phyloP scores from a whole-genome alignment of 2,113 vertebrate genomes.

The Chascanopsetta lugubris region DNA sequence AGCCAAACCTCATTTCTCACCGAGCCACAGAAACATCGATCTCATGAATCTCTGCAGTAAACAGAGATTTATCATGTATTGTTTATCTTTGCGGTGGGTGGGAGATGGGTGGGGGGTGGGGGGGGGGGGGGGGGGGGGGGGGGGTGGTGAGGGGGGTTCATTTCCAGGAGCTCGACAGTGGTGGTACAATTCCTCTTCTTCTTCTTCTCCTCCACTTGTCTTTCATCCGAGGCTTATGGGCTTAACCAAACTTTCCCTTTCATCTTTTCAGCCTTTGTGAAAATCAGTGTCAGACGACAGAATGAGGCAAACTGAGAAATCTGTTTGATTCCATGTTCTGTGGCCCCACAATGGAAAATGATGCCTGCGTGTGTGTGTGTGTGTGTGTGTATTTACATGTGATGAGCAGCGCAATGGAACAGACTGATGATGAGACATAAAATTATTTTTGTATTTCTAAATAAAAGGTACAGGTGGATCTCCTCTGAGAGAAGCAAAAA shows the following conservation, averaged over 20 bases:
- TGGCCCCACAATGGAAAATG: constrained; percentile 10
- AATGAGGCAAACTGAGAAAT: constrained; percentile 15
- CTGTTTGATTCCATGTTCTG: constrained; percentile 23
- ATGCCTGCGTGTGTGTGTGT: background rate
- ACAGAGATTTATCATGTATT: constrained; percentile 18
- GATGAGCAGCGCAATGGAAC: background rate
- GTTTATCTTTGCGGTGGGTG: too few relatives aligned
- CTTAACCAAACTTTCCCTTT: constrained; percentile 29
- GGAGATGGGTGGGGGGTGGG: background rate
- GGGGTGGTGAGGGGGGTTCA: too few relatives aligned
- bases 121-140: too few relatives aligned
- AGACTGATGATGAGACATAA: too few relatives aligned
- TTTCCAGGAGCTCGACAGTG: background rate
- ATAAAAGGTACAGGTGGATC: too few relatives aligned
- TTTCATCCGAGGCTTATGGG: constrained; percentile 11
- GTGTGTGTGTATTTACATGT: constrained; percentile 1
- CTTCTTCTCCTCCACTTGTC: background rate
- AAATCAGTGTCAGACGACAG: constrained; percentile 42
- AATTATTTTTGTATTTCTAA: too few relatives aligned
- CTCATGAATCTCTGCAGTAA: constrained; percentile 33
- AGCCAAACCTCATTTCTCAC: constrained; percentile 22
- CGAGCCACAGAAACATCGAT: constrained; percentile 22
- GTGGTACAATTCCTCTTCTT: background rate
- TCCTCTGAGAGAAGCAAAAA: too few relatives aligned
- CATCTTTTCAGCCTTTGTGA: constrained; percentile 30